Percentiles rank a stretch among this genome's conserved stretches.
phyloP scores from a whole-genome alignment of 2,797 vertebrate species.

The Sebastes vulpes region DNA sequence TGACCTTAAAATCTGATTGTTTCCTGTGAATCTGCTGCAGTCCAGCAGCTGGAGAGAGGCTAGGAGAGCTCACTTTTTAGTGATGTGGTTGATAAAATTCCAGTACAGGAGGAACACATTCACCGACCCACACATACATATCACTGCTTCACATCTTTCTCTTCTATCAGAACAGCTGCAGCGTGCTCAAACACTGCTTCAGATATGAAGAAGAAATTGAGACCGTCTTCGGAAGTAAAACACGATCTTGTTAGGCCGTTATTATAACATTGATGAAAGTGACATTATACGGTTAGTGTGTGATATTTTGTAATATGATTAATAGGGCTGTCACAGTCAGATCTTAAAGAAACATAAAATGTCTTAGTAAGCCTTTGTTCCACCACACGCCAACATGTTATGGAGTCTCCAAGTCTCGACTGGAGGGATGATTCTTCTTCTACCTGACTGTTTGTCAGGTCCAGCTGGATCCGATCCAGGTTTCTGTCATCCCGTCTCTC shows the following conservation, averaged over 20 bases:
- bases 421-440: neutral
- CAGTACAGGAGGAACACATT: neutral
- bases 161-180: neutral
- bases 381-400: neutral
- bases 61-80: neutral
- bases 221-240: neutral
- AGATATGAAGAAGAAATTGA: neutral
- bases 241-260: neutral
- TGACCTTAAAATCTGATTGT: neutral
- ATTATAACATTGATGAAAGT: neutral
- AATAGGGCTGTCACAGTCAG: neutral
- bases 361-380: neutral
- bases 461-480: neutral
- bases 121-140: neutral
- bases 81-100: slow-evolving; percentile 41
- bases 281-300: too few relatives aligned
- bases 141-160: neutral
- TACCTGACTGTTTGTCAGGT: neutral
- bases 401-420: neutral
- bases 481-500: neutral
- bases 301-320: too few relatives aligned
- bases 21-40: neutral
- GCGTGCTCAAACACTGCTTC: neutral
- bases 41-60: neutral
- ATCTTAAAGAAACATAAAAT: neutral